These are phyloP conservation scores for Apocheima hispidaria DNA, from an alignment of 2,888 invertebrate species.

Conservation along the genomic window DNA sequence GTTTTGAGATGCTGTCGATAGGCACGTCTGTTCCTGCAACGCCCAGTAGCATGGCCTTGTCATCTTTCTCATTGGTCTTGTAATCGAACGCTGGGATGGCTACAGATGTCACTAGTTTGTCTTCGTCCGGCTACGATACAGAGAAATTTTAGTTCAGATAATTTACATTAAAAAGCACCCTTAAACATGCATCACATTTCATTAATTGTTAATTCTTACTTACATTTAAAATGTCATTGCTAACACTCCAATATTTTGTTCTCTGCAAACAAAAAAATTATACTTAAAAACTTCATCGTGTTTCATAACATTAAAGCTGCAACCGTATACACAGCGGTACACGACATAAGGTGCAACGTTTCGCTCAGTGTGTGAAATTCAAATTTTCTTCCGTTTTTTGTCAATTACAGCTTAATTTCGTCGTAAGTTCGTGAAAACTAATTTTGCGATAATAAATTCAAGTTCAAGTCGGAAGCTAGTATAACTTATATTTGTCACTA, in stretches of 20 bases:
- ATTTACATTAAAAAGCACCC: not conserved
- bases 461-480: too few species aligned
- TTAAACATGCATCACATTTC: not conserved
- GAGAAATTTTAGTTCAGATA: not conserved
- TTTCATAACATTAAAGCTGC: not conserved
- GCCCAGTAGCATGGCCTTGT: conserved; percentile 93
- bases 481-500: too few species aligned
- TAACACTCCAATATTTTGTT: conserved; percentile 70
- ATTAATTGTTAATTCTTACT: conserved; percentile 12
- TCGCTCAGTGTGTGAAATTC: too few species aligned
- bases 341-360: too few species aligned
- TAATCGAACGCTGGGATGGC: conserved; percentile 96
- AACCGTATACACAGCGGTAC: too few species aligned
- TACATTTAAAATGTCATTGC: conserved; percentile 73
- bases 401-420: too few species aligned
- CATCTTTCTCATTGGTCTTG: conserved; percentile 86
- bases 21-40: conserved; percentile 98
- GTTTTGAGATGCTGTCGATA: conserved; percentile 94
- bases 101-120: conserved; percentile 94
- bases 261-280: conserved; percentile 62
- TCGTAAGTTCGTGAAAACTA: too few species aligned
- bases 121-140: conserved; percentile 74
- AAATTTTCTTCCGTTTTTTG: too few species aligned
- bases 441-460: too few species aligned
- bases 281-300: not conserved